These are phyloP conservation scores for Deroptyus accipitrinus DNA, from an alignment of 2,113 vertebrate genomes.

Conservation along the genomic window DNA sequence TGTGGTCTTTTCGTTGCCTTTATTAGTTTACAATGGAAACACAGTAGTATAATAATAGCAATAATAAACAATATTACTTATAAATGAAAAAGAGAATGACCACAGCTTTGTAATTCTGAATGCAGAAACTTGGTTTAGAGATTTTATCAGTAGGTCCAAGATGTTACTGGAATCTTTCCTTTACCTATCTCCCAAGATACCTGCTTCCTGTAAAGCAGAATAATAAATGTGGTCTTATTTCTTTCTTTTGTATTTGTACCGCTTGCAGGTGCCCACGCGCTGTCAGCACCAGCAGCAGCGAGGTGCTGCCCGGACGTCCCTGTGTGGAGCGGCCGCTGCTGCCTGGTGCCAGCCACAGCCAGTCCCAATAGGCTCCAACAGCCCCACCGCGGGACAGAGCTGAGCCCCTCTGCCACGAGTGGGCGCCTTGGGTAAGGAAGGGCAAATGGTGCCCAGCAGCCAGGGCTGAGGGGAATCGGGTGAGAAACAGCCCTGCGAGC, in stretches of 20 bases:
- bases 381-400: background rate
- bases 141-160: background rate
- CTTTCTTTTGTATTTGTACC: accelerated
- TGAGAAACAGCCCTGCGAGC: background rate
- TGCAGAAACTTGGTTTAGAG: background rate
- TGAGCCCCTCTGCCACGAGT: background rate
- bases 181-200: background rate
- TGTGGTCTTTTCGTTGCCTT: background rate
- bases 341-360: background rate
- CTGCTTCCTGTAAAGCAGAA: background rate
- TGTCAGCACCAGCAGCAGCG: accelerated
- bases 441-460: background rate
- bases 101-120: background rate
- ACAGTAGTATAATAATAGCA: background rate
- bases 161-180: accelerated
- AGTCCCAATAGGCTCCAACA: background rate
- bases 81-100: background rate
- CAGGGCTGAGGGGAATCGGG: background rate
- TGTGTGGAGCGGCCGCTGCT: accelerated
- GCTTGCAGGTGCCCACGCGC: accelerated
- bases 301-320: accelerated
- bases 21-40: background rate
- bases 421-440: background rate
- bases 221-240: background rate
- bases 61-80: background rate